phyloP scores from a whole-genome alignment of 2,888 invertebrate genomes.

The Morpho achilles region DNA sequence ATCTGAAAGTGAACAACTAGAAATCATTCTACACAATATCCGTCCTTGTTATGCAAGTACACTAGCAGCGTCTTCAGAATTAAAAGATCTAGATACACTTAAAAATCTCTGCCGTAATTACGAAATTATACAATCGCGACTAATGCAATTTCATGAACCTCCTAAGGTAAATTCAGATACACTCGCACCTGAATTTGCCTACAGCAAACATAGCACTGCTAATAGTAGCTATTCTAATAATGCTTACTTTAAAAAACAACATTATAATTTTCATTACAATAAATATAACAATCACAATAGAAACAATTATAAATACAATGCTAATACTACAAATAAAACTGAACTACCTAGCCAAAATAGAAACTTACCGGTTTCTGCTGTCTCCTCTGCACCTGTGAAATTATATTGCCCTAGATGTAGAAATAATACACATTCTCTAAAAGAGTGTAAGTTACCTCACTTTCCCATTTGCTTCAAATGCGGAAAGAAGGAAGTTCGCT shows the following conservation, averaged over 20 bases:
- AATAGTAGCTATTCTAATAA: not conserved
- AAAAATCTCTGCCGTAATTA: slow-evolving; percentile 19
- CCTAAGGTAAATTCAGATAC: slow-evolving; percentile 13
- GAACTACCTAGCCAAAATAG: too few species aligned
- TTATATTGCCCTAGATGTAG: too few species aligned
- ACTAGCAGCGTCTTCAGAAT: slow-evolving; percentile 14
- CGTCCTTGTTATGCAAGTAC: slow-evolving; percentile 21
- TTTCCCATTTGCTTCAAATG: not conserved
- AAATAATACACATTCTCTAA: too few species aligned
- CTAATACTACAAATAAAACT: too few species aligned
- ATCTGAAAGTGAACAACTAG: slow-evolving; percentile 22
- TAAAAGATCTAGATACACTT: slow-evolving; percentile 10
- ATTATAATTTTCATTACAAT: too few species aligned
- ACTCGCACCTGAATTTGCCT: slow-evolving; percentile 24
- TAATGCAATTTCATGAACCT: slow-evolving; percentile 24
- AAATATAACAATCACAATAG: too few species aligned
- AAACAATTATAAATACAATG: too few species aligned
- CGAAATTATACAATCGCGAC: slow-evolving; percentile 21
- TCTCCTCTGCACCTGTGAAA: too few species aligned
- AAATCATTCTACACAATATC: slow-evolving; percentile 24
- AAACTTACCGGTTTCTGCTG: too few species aligned
- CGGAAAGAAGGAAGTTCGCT: not conserved
- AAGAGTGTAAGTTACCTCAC: not conserved
- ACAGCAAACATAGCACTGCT: slow-evolving; percentile 1
- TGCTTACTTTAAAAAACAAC: not conserved